Conservation (phyloP, 2,113 vertebrate genomes). For the Siniperca chuatsi region DNA sequence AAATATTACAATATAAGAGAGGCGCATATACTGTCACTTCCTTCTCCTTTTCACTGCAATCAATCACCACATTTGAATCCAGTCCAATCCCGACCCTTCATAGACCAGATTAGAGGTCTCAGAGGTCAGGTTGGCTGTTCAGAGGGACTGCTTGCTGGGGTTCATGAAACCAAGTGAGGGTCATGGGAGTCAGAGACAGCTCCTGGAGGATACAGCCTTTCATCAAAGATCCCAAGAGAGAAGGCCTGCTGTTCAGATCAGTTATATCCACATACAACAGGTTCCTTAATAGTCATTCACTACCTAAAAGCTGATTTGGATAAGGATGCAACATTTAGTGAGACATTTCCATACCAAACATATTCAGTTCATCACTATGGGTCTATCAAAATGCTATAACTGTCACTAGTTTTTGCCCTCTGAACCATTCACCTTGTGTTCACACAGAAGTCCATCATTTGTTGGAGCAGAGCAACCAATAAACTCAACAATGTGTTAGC, state of each 20-base stretch:
- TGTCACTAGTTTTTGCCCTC: not conserved
- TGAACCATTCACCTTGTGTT: not conserved
- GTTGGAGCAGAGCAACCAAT: not conserved
- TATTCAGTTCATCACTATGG: not conserved
- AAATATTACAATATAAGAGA: conserved; percentile 63
- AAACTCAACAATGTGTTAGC: not conserved
- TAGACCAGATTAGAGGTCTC: conserved; percentile 69
- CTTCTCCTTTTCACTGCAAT: conserved; percentile 56
- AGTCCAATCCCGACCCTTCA: conserved; percentile 76
- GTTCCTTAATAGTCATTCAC: not conserved
- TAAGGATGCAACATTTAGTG: not conserved
- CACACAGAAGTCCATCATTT: not conserved
- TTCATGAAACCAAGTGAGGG: conserved; percentile 30
- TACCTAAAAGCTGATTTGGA: not conserved
- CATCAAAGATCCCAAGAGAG: not conserved
- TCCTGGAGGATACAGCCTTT: not conserved
- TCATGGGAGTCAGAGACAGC: conserved; percentile 48
- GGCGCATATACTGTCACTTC: conserved; percentile 37
- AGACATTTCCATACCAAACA: not conserved
- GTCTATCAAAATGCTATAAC: not conserved
- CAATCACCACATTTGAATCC: conserved; percentile 5
- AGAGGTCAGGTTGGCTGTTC: conserved; percentile 11
- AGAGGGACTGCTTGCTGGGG: not conserved
- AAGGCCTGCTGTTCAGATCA: not conserved
- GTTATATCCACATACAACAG: not conserved